Evolutionary conservation across 64 coral and sea anemone species (phyloP).

Genomic region (Pocillopora verrucosa): DNA sequence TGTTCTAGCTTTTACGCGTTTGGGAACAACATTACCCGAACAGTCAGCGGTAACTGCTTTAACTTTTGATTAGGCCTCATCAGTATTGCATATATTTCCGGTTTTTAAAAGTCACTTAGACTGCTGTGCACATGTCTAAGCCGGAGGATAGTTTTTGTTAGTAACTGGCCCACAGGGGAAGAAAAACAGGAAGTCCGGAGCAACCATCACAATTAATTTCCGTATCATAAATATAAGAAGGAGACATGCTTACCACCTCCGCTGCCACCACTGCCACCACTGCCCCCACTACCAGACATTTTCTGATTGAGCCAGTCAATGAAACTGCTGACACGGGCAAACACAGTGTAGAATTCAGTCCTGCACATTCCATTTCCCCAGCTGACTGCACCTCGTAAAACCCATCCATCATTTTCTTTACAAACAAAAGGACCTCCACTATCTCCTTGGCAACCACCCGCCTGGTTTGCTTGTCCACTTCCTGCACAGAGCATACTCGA

Average conservation of each 20-base stretch:
- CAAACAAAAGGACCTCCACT: constrained; percentile 36
- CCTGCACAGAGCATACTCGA: constrained; percentile 66
- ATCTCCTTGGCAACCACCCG: constrained; percentile 19
- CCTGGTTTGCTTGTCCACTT: not conserved
- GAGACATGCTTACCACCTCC: not conserved
- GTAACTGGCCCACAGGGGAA: too few relatives aligned
- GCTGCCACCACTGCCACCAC: not conserved
- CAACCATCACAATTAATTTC: too few relatives aligned
- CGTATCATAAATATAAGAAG: too few relatives aligned
- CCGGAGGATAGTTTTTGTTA: too few relatives aligned
- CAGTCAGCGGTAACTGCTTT: too few relatives aligned
- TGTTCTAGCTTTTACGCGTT: too few relatives aligned
- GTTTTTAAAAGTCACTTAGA: too few relatives aligned
- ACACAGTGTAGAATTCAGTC: constrained; percentile 1
- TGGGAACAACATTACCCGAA: too few relatives aligned
- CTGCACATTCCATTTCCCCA: constrained; percentile 23
- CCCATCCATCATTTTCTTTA: not conserved
- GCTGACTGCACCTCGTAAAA: constrained; percentile 7
- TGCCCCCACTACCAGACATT: not conserved
- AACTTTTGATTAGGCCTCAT: too few relatives aligned
- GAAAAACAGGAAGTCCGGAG: too few relatives aligned
- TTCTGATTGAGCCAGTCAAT: constrained; percentile 11
- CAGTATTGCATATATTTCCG: too few relatives aligned
- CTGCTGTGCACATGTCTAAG: too few relatives aligned
- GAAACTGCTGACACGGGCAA: constrained; percentile 29